Base-by-base conservation (phyloP, 2,113 vertebrate species). In the Alosa alosa region DNA sequence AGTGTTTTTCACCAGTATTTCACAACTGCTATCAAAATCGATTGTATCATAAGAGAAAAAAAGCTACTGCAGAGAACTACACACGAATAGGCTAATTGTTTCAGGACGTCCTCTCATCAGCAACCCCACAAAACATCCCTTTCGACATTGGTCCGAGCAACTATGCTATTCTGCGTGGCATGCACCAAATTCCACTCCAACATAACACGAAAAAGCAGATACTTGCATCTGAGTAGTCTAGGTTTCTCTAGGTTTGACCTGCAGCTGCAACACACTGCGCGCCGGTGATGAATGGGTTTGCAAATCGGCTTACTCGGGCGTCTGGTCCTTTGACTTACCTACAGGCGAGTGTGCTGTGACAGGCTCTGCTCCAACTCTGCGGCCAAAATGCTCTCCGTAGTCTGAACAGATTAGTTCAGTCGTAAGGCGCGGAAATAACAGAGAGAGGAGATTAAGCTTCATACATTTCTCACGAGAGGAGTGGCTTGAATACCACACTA, bases 361-460 rank as follows among this genome's bases (percentile, higher is more conserved):
- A 83, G 84, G 89, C 85, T 90, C 83, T 20, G 88, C 88, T 92
- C 90, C 20, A 91, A 92, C 93, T 93, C 91, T 91, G 87, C 92
- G 90, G 89, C 22, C 85, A 82, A 88, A 87, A 84, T 88, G 72
- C 72, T 78, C 92, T 92, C 82, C 45, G 44, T 75, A 50, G 84
- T 90, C 91, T 93, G 92, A 25, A 85, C 88, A 83, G 89, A 91
- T 92, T 89, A 91, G 46, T 82, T 81, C 10, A 6, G 88, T 81
- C 86, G 81, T 88, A 82, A 88, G 90, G 84, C 0, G 84, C 2
- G 83, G 86, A 90, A 90, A 89, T 87, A 90, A 84, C 89, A 88
- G 89, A 88, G 50, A 46, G 87, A 83, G 84, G 88, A 92, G 92
- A 91, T 91, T 91, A 90, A 90, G 78, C 84, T 90, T 89, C 86